A percentile compares a stretch with the other conserved stretches of the same genome.
Conservation (phyloP, 35 echinoderm and acorn worm species). For the Holothuria glaberrima region DNA sequence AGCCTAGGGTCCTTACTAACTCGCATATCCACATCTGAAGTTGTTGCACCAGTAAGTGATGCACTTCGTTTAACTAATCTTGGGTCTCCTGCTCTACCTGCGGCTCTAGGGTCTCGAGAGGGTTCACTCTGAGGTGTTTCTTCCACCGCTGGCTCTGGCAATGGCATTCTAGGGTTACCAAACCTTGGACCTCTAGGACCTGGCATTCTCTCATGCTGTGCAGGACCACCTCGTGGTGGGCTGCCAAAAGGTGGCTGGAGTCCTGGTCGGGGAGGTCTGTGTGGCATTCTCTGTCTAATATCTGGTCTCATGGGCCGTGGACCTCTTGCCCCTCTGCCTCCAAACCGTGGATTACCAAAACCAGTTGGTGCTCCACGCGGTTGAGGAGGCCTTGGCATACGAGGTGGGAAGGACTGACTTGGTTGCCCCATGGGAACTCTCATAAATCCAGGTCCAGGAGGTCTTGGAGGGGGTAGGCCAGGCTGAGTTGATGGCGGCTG, state of each 20-base stretch:
- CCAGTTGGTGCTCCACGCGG: slow-evolving; percentile 27
- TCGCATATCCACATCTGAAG: slow-evolving; percentile 31
- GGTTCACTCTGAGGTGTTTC: neutral
- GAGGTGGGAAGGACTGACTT: slow-evolving; percentile 40
- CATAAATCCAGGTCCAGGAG: slow-evolving; percentile 49
- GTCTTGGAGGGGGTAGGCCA: slow-evolving; percentile 10
- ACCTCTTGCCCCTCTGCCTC: neutral
- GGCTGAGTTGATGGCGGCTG: slow-evolving; percentile 18
- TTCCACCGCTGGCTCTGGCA: neutral
- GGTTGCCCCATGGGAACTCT: slow-evolving; percentile 46
- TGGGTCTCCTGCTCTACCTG: slow-evolving; percentile 26
- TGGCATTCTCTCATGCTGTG: slow-evolving; percentile 33
- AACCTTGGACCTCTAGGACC: slow-evolving; percentile 29
- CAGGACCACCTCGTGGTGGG: slow-evolving; percentile 29
- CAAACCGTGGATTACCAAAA: slow-evolving; percentile 38
- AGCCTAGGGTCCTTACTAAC: slow-evolving; percentile 4
- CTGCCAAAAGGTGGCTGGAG: slow-evolving; percentile 45
- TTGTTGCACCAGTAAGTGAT: neutral
- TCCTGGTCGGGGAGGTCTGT: slow-evolving; percentile 1
- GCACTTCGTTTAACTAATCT: slow-evolving; percentile 33
- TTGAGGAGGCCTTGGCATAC: slow-evolving; percentile 17
- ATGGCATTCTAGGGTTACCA: slow-evolving; percentile 21
- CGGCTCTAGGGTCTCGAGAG: neutral
- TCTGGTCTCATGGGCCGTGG: slow-evolving; percentile 17
- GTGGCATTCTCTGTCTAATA: slow-evolving; percentile 42